Evolutionary conservation across 2,113 vertebrate genomes (phyloP).

Genomic region (Epinephelus fuscoguttatus): DNA sequence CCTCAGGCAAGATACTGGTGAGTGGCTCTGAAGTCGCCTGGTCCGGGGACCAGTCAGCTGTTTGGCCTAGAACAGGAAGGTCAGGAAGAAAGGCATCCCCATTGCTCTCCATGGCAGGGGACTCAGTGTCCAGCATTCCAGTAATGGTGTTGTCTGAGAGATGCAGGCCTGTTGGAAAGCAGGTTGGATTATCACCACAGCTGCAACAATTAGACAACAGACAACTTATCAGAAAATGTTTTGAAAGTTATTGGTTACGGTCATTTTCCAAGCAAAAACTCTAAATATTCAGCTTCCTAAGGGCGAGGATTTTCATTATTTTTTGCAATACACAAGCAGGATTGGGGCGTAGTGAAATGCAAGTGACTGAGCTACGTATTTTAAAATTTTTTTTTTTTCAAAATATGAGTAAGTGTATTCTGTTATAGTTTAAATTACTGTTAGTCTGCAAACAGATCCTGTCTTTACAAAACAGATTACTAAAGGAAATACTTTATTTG

Average conservation of each 20-base stretch:
- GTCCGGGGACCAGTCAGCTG: slow-evolving; percentile 72
- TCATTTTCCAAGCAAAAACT: too few relatives aligned
- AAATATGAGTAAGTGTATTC: too few relatives aligned
- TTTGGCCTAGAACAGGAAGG: slow-evolving; percentile 69
- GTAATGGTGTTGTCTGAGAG: slow-evolving; percentile 66
- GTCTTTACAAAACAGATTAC: too few relatives aligned
- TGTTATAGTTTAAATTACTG: too few relatives aligned
- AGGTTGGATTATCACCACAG: neutral
- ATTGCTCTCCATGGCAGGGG: slow-evolving; percentile 77
- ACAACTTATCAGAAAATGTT: neutral
- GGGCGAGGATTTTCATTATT: too few relatives aligned
- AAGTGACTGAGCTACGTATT: too few relatives aligned
- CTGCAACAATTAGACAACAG: neutral
- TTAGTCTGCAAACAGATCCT: too few relatives aligned
- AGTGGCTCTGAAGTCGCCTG: slow-evolving; percentile 69
- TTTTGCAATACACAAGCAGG: too few relatives aligned
- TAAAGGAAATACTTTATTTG: too few relatives aligned
- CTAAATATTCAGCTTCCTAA: too few relatives aligned
- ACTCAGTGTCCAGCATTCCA: slow-evolving; percentile 83
- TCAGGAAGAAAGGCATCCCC: slow-evolving; percentile 76
- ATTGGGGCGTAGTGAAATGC: too few relatives aligned
- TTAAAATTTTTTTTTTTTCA: too few relatives aligned
- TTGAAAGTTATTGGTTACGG: neutral
- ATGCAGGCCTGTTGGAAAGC: slow-evolving; percentile 56
- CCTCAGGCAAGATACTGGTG: slow-evolving; percentile 60